Conservation (phyloP, 2,888 invertebrate genomes). For the Sphaerophoria taeniata region DNA sequence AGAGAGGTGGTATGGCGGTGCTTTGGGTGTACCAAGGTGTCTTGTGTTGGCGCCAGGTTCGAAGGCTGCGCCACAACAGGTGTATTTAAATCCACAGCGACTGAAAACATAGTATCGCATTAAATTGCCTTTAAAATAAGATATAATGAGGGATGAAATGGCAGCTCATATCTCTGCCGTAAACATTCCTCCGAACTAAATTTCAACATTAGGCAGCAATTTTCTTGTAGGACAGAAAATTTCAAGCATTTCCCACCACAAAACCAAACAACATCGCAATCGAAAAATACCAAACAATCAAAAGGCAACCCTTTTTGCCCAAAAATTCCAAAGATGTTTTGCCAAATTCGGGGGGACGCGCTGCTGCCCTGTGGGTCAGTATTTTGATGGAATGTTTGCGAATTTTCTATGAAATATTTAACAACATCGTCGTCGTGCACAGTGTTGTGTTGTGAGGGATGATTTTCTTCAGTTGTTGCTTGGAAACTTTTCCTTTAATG, state of each 20-base stretch:
- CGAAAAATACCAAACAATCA: slow-evolving; percentile 36
- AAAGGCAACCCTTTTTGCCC: slow-evolving; percentile 47
- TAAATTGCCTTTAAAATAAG: slow-evolving; percentile 58
- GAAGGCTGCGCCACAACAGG: slow-evolving; percentile 63
- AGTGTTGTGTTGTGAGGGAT: not conserved
- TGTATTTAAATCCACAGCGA: slow-evolving; percentile 40
- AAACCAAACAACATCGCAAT: slow-evolving; percentile 20
- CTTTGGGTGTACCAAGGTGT: slow-evolving; percentile 52
- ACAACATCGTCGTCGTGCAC: not conserved
- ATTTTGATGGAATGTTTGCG: slow-evolving; percentile 47
- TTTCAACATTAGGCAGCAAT: not conserved
- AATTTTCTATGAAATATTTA: slow-evolving; percentile 4
- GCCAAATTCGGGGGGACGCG: not conserved
- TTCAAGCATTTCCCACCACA: slow-evolving; percentile 9
- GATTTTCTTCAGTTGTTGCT: slow-evolving; percentile 31
- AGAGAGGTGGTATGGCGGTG: slow-evolving; percentile 30
- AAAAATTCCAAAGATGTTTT: slow-evolving; percentile 36
- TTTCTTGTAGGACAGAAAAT: not conserved
- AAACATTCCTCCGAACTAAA: slow-evolving; percentile 12
- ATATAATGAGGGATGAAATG: slow-evolving; percentile 2
- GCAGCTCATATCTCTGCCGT: not conserved
- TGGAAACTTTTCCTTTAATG: slow-evolving; percentile 71
- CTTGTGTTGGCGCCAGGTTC: slow-evolving; percentile 60
- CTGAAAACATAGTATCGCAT: slow-evolving; percentile 28
- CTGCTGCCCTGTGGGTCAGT: slow-evolving; percentile 31